A percentile compares a stretch with the other conserved stretches of the same genome.
Evolutionary conservation across 1,140 invertebrate genomes (phyloP).

Genomic region (Panulirus ornatus): DNA sequence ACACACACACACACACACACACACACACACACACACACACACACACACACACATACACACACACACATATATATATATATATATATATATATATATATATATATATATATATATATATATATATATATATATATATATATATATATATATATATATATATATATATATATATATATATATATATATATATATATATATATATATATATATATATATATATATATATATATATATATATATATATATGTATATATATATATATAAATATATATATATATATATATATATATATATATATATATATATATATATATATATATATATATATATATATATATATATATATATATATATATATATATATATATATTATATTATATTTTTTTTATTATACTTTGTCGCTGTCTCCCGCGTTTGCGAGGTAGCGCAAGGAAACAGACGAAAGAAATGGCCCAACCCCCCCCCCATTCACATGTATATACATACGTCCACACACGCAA

Average conservation of each 20-base stretch:
- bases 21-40: too few species aligned
- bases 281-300: slow-evolving; percentile 50
- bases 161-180: slow-evolving; percentile 46
- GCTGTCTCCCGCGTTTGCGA: too few species aligned
- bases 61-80: slow-evolving; percentile 29
- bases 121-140: slow-evolving; percentile 46
- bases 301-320: slow-evolving; percentile 40
- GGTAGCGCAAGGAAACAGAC: too few species aligned
- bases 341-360: slow-evolving; percentile 25
- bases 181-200: slow-evolving; percentile 42
- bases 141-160: slow-evolving; percentile 50
- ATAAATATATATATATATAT: slow-evolving; percentile 48
- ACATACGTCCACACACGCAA: too few species aligned
- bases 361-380: slow-evolving; percentile 38
- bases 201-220: slow-evolving; percentile 50
- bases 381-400: too few species aligned
- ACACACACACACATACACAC: neutral
- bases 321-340: neutral
- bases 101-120: slow-evolving; percentile 37
- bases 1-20: too few species aligned
- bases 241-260: slow-evolving; percentile 44
- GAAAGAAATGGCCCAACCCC: too few species aligned
- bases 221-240: slow-evolving; percentile 50
- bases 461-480: too few species aligned
- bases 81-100: slow-evolving; percentile 42